Conservation (phyloP, 2,888 invertebrate genomes). For the Encarsia formosa region DNA sequence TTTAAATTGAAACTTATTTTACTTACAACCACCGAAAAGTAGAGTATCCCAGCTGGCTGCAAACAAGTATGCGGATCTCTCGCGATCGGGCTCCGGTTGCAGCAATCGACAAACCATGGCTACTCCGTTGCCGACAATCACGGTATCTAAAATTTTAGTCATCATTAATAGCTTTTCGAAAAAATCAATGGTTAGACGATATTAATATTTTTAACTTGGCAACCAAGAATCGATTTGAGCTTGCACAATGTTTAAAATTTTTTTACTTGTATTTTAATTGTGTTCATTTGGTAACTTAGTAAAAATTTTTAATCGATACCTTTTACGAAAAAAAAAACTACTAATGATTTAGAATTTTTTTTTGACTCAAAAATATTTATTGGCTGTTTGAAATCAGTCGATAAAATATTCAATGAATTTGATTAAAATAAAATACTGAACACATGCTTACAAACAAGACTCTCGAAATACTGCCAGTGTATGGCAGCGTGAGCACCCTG, state of each 20-base stretch:
- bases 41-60: constrained; percentile 75
- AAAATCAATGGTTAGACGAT: too few relatives aligned
- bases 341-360: too few relatives aligned
- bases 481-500: constrained; percentile 61
- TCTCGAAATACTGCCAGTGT: constrained; percentile 70
- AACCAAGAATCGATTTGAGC: too few relatives aligned
- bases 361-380: too few relatives aligned
- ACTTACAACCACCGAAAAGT: constrained; percentile 66
- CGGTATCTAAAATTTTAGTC: constrained; percentile 56
- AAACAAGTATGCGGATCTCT: constrained; percentile 62
- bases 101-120: constrained; percentile 70
- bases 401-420: too few relatives aligned
- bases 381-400: too few relatives aligned
- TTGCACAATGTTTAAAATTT: too few relatives aligned
- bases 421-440: not conserved
- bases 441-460: constrained; percentile 67
- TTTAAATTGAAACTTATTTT: not conserved
- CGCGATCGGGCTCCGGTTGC: constrained; percentile 58
- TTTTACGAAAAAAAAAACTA: too few relatives aligned
- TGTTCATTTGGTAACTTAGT: too few relatives aligned
- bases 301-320: too few relatives aligned
- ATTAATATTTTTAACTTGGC: too few relatives aligned
- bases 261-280: too few relatives aligned
- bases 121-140: constrained; percentile 71
- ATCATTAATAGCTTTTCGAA: not conserved